A percentile compares a stretch with the other conserved stretches of the same genome.
Conservation (phyloP, 2,797 vertebrate genomes). For the Scarus forsteni region DNA sequence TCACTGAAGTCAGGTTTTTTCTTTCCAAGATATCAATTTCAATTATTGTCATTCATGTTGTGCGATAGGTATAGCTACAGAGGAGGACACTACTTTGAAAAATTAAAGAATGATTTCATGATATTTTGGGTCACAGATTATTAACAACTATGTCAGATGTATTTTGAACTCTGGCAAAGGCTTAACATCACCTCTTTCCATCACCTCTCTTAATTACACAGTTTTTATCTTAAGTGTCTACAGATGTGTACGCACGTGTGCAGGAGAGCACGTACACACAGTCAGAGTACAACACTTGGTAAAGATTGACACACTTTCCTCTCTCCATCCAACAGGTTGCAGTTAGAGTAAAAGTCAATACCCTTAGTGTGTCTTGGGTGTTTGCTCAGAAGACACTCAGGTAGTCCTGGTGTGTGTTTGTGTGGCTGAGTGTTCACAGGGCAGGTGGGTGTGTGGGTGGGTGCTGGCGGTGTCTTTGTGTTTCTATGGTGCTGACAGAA, state of each 20-base stretch:
- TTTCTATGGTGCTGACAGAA: constrained; percentile 81
- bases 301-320: constrained; percentile 76
- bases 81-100: not conserved
- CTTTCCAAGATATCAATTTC: too few species aligned
- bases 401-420: constrained; percentile 52
- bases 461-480: constrained; percentile 57
- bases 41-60: not conserved
- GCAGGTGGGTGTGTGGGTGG: constrained; percentile 41
- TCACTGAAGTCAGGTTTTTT: too few species aligned
- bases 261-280: constrained; percentile 34
- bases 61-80: not conserved
- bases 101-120: not conserved
- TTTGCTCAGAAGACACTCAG: constrained; percentile 82
- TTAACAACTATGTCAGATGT: not conserved
- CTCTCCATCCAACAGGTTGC: constrained; percentile 71
- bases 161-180: not conserved
- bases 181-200: not conserved
- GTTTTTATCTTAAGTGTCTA: constrained; percentile 6
- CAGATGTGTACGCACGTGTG: constrained; percentile 3
- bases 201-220: constrained; percentile 30
- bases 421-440: constrained; percentile 64
- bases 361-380: constrained; percentile 76
- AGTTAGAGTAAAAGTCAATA: constrained; percentile 85
- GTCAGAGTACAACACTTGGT: constrained; percentile 55
- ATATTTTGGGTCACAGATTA: not conserved